These are phyloP conservation scores for Cebidichthys violaceus DNA, from an alignment of 2,113 vertebrate species.

Conservation along the genomic window DNA sequence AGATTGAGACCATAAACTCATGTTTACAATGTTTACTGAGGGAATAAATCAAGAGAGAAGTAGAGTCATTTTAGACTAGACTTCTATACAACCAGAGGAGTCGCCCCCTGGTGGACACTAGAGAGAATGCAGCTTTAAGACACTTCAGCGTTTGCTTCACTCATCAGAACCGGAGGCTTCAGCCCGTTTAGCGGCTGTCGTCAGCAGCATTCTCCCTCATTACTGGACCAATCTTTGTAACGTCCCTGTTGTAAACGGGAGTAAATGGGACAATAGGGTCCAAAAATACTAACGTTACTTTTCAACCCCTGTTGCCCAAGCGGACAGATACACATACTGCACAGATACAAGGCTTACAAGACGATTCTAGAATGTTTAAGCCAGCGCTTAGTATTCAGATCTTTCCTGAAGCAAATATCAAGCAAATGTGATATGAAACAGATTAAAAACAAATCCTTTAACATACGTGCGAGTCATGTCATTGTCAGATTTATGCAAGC, in stretches of 20 bases:
- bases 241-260: not conserved
- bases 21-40: too few relatives aligned
- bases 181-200: too few relatives aligned
- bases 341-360: not conserved
- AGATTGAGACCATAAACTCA: too few relatives aligned
- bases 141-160: not conserved
- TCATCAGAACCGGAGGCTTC: too few relatives aligned
- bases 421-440: not conserved
- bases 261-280: too few relatives aligned
- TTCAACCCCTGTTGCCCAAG: not conserved
- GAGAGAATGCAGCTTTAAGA: not conserved
- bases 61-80: too few relatives aligned
- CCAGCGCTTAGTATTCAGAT: not conserved
- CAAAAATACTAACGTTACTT: not conserved
- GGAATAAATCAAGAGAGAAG: too few relatives aligned
- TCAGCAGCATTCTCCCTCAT: not conserved
- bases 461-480: not conserved
- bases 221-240: not conserved
- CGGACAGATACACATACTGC: not conserved
- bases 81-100: not conserved
- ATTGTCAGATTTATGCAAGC: not conserved
- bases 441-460: constrained; percentile 5
- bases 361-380: not conserved
- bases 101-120: not conserved
- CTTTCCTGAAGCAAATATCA: not conserved